Percentiles rank a stretch among this genome's conserved stretches.
These are phyloP conservation scores for Leucoma salicis DNA, from an alignment of 2,888 invertebrate species.

Conservation along the genomic window DNA sequence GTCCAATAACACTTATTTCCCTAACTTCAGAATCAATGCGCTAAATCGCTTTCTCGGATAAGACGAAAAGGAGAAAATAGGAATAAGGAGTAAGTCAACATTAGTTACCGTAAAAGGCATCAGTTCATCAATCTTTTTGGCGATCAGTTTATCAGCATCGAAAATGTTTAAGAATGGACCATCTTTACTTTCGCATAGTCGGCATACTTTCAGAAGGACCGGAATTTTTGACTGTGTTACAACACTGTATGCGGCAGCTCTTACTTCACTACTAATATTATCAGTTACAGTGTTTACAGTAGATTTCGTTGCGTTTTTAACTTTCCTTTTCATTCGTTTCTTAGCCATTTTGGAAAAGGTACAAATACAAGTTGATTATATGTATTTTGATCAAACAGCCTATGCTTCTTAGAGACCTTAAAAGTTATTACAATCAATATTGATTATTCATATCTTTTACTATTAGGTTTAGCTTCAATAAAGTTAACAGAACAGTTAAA, in stretches of 20 bases:
- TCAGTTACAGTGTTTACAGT: conserved; percentile 11
- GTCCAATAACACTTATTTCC: too few species aligned
- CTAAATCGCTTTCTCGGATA: too few species aligned
- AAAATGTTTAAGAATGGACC: conserved; percentile 77
- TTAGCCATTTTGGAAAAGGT: conserved; percentile 55
- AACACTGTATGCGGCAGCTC: conserved; percentile 44
- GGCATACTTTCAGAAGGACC: conserved; percentile 58
- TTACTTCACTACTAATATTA: conserved; percentile 37
- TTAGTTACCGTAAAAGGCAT: conserved; percentile 74
- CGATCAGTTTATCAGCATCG: conserved; percentile 63
- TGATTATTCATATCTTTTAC: too few species aligned
- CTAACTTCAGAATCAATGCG: too few species aligned
- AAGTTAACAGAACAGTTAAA: too few species aligned
- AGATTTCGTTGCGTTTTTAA: conserved; percentile 32
- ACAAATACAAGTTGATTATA: too few species aligned
- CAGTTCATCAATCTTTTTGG: conserved; percentile 68
- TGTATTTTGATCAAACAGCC: too few species aligned
- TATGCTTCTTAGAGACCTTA: too few species aligned
- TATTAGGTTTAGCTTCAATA: too few species aligned
- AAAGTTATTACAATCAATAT: too few species aligned
- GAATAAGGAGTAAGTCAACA: too few species aligned
- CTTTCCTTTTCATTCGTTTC: conserved; percentile 50
- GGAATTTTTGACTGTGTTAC: conserved; percentile 39
- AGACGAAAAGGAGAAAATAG: too few species aligned
- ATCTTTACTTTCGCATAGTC: conserved; percentile 72